Evolutionary conservation across 37 sponge, comb jelly and placozoan species (phyloP).

Genomic region (Eunapius fragilis): DNA sequence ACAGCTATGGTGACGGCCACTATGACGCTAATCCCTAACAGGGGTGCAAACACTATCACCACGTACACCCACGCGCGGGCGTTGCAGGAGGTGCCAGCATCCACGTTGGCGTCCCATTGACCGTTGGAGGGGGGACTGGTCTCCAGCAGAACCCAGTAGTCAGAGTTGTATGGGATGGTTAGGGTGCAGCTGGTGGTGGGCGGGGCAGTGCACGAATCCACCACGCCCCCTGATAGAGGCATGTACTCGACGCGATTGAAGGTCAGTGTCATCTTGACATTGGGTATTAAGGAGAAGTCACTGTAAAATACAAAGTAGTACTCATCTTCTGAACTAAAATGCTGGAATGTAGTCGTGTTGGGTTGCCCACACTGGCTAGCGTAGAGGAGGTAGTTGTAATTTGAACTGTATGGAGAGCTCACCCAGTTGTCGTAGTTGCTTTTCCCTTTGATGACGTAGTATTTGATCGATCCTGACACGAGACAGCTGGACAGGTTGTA

Average conservation of each 20-base stretch:
- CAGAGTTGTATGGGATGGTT: not conserved
- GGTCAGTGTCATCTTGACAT: not conserved
- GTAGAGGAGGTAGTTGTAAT: not conserved
- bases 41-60: not conserved
- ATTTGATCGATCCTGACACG: not conserved
- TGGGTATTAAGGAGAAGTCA: not conserved
- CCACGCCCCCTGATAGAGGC: not conserved
- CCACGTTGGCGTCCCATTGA: not conserved
- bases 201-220: not conserved
- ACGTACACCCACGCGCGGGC: conserved; percentile 47
- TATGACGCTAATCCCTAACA: not conserved
- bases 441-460: conserved; percentile 36
- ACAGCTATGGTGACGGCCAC: too few species aligned
- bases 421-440: conserved; percentile 33
- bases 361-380: not conserved
- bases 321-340: not conserved
- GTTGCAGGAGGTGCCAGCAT: conserved; percentile 2
- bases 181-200: not conserved
- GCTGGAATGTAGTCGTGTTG: not conserved
- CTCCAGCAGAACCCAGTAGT: not conserved
- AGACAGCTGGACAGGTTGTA: conserved; percentile 6
- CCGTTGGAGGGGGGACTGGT: not conserved
- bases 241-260: conserved; percentile 32
- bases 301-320: conserved; percentile 33
- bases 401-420: not conserved